Evolutionary conservation across 2,113 vertebrate genomes (phyloP).

Genomic region (Apodemus speciosus): DNA sequence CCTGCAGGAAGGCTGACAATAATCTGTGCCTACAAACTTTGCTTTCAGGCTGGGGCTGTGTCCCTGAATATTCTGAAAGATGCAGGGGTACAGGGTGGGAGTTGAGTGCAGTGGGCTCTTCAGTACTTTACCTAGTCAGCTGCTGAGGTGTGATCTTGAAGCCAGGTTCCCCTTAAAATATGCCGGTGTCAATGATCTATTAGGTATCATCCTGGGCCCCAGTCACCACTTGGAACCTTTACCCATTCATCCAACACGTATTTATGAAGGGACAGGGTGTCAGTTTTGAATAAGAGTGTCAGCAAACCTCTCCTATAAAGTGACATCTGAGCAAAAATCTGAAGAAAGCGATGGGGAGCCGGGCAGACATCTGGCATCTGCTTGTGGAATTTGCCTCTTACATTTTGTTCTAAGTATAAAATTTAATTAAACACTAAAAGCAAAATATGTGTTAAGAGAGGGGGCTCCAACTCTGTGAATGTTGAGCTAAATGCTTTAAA

Average conservation of each 20-base stretch:
- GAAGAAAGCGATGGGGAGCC: background rate
- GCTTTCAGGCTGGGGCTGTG: background rate
- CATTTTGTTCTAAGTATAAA: background rate
- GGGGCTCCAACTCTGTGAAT: background rate
- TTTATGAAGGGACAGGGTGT: background rate
- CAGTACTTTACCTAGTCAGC: background rate
- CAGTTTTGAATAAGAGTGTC: background rate
- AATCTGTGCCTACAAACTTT: background rate
- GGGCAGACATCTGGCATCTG: background rate
- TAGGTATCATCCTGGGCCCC: background rate
- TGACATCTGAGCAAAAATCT: background rate
- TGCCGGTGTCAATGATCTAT: background rate
- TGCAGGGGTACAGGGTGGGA: background rate
- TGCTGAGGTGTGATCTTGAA: background rate
- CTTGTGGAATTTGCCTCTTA: background rate
- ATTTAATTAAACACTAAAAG: conserved; percentile 54
- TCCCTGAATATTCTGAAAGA: background rate
- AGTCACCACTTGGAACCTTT: background rate
- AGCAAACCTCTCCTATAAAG: background rate
- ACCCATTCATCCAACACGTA: background rate
- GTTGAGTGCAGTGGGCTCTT: background rate
- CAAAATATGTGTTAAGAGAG: conserved; percentile 48
- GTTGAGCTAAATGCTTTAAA: conserved; percentile 40
- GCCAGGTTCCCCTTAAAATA: background rate
- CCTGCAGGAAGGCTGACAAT: background rate